Conservation (phyloP, 30 jellyfish, hydroid and myxozoan genomes). For the Pseudorhiza aurosa region DNA sequence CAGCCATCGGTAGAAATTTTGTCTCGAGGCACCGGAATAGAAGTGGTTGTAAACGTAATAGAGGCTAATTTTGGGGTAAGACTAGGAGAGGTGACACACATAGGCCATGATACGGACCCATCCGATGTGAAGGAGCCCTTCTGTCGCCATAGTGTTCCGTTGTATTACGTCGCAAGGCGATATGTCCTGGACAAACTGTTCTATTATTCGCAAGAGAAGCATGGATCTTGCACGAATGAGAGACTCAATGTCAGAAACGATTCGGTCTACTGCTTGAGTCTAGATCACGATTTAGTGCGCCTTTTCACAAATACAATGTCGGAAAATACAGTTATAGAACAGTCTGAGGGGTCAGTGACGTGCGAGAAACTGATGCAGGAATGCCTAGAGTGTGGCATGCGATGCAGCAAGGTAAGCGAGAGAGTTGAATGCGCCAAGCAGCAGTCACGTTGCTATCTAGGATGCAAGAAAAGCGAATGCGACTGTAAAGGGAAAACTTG, state of each 20-base stretch:
- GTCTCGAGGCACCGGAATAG: conserved; percentile 54
- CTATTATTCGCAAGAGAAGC: conserved; percentile 3
- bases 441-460: background rate
- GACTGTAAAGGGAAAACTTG: conserved; percentile 10
- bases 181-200: background rate
- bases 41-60: conserved; percentile 4
- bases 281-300: conserved; percentile 40
- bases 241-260: conserved; percentile 5
- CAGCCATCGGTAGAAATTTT: background rate
- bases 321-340: background rate
- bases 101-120: conserved; percentile 30
- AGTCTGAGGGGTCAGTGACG: conserved; percentile 8
- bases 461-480: conserved; percentile 19
- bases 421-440: background rate
- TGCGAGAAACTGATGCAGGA: conserved; percentile 3
- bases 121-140: background rate
- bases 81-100: conserved; percentile 24
- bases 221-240: conserved; percentile 5
- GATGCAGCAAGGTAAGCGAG: conserved; percentile 9
- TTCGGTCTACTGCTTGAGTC: conserved; percentile 28
- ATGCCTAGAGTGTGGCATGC: conserved; percentile 30
- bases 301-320: background rate
- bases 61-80: conserved; percentile 16
- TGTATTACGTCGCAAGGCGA: conserved; percentile 38
- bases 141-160: conserved; percentile 35